phyloP scores from a whole-genome alignment of 1,140 invertebrate genomes.

The Drosophila tsacasi region DNA sequence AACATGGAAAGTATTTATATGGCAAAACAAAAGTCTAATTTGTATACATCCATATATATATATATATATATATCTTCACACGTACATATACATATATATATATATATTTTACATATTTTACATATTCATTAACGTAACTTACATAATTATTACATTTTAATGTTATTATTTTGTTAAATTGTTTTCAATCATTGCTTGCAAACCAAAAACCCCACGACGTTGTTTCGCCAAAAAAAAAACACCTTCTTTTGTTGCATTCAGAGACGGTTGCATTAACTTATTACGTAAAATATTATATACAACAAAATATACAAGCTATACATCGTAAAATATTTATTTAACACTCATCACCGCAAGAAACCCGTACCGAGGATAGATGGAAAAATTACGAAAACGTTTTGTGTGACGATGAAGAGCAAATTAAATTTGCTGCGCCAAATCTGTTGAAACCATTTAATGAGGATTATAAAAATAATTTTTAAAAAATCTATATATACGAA shows the following conservation, averaged over 20 bases:
- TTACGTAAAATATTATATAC: slow-evolving; percentile 57
- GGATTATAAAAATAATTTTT: slow-evolving; percentile 80
- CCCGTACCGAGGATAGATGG: slow-evolving; percentile 30
- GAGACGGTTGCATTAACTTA: slow-evolving; percentile 76
- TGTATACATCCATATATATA: slow-evolving; percentile 45
- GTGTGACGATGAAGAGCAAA: slow-evolving; percentile 70
- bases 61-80: slow-evolving; percentile 13
- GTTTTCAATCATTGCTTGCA: slow-evolving; percentile 34
- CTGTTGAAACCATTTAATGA: slow-evolving; percentile 83
- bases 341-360: slow-evolving; percentile 31
- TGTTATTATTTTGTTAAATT: slow-evolving; percentile 39
- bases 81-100: slow-evolving; percentile 43
- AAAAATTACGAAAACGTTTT: slow-evolving; percentile 63
- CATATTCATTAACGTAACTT: slow-evolving; percentile 53
- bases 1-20: slow-evolving; percentile 66
- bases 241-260: slow-evolving; percentile 66
- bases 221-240: slow-evolving; percentile 56
- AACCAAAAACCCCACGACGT: slow-evolving; percentile 18
- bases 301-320: slow-evolving; percentile 48
- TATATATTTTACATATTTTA: slow-evolving; percentile 56
- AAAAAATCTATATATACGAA: slow-evolving; percentile 68
- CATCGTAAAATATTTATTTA: slow-evolving; percentile 72
- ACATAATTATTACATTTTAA: slow-evolving; percentile 40
- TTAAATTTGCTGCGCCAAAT: slow-evolving; percentile 81
- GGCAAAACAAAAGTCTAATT: slow-evolving; percentile 61